Evolutionary conservation across 2,797 vertebrate genomes (phyloP).

Genomic region (Pseudocheirus occidentalis): DNA sequence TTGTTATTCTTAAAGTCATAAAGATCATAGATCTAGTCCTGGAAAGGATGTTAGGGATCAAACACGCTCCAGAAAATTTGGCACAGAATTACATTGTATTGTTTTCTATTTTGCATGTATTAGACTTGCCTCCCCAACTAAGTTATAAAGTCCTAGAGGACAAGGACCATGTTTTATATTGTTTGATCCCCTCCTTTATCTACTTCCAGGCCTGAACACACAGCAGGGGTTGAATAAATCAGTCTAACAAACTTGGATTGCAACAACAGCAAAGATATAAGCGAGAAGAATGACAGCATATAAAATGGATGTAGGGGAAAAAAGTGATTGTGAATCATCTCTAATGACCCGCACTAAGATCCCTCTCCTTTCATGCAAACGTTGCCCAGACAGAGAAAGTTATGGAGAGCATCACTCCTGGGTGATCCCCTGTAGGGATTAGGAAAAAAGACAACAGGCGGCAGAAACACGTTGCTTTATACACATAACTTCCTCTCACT

Average conservation of each 20-base stretch:
- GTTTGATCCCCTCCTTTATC: background rate
- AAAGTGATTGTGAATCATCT: constrained; percentile 58
- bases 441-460: constrained; percentile 58
- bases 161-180: constrained; percentile 37
- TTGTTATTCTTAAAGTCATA: background rate
- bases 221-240: background rate
- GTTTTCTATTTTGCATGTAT: background rate
- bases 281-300: background rate
- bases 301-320: background rate
- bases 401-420: constrained; percentile 55
- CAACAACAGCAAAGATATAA: background rate
- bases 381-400: constrained; percentile 26
- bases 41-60: background rate
- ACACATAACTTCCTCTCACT: constrained; percentile 55
- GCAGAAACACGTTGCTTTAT: constrained; percentile 69
- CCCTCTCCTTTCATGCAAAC: constrained; percentile 40
- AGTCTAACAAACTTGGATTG: background rate
- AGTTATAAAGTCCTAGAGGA: constrained; percentile 39
- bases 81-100: constrained; percentile 23
- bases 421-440: constrained; percentile 67
- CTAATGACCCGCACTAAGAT: constrained; percentile 66
- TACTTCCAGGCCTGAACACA: background rate
- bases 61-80: background rate
- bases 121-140: constrained; percentile 56
- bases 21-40: background rate